These are phyloP conservation scores for Daboia siamensis DNA, from an alignment of 2,113 vertebrate species.

Conservation along the genomic window DNA sequence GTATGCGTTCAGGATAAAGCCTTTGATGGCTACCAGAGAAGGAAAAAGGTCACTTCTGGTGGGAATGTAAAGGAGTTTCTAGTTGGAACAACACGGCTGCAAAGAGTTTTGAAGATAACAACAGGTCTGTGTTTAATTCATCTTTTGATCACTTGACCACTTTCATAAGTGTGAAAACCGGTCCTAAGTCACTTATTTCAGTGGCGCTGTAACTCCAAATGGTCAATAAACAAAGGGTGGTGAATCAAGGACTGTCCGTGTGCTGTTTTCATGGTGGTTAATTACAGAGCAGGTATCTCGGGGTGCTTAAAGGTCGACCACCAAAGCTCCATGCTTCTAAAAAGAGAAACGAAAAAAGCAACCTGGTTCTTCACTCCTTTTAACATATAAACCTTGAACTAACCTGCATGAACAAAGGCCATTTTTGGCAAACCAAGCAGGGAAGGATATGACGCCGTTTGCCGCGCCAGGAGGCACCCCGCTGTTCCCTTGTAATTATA, in stretches of 20 bases:
- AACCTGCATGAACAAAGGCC: constrained; percentile 34
- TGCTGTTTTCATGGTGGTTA: neutral
- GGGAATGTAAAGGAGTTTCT: neutral
- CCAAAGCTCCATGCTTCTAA: neutral
- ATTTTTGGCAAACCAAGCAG: constrained; percentile 72
- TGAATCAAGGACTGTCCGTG: no score
- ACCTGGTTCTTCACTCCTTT: neutral
- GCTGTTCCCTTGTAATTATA: constrained; percentile 97
- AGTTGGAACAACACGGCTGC: neutral
- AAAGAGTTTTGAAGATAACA: no score
- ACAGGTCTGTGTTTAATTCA: no score
- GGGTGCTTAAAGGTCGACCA: accelerated
- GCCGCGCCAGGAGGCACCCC: constrained; percentile 83
- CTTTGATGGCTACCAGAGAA: neutral
- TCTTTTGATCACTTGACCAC: no score
- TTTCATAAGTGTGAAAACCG: no score
- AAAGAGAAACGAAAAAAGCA: no score
- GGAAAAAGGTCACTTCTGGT: neutral
- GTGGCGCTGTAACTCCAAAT: no score
- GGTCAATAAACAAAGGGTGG: no score
- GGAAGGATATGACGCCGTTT: constrained; percentile 95
- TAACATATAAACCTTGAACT: constrained; percentile 22
- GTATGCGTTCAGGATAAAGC: neutral
- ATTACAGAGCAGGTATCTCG: neutral
- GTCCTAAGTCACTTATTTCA: no score